These are phyloP conservation scores for Pseudobourletiella spinata DNA, from an alignment of 1,140 invertebrate species.

Conservation along the genomic window DNA sequence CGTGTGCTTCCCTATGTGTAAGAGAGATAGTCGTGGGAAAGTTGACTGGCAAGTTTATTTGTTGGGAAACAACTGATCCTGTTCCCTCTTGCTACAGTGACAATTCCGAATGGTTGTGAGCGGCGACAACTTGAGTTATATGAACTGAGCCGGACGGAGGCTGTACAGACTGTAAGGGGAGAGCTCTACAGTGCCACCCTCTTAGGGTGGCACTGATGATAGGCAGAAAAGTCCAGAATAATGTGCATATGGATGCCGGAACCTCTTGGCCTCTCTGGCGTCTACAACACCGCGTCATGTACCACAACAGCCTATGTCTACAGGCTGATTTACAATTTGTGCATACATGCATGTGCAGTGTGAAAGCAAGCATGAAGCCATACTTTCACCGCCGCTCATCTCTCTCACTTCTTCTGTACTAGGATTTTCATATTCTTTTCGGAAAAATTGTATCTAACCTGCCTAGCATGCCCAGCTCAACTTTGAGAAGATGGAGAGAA, in stretches of 20 bases:
- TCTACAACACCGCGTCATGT: too few relatives aligned
- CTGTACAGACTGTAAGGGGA: background rate
- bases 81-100: too few relatives aligned
- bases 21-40: too few relatives aligned
- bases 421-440: conserved; percentile 7
- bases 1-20: too few relatives aligned
- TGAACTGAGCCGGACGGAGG: too few relatives aligned
- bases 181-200: background rate
- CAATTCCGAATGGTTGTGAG: too few relatives aligned
- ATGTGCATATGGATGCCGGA: background rate
- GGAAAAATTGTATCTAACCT: conserved; percentile 12
- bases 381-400: conserved; percentile 2
- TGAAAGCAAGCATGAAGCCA: conserved; percentile 16
- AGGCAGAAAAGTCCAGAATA: background rate
- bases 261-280: background rate
- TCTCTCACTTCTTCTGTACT: conserved; percentile 1
- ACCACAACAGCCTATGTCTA: background rate
- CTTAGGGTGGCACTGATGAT: background rate
- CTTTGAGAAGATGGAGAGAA: conserved; percentile 1
- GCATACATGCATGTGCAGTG: conserved; percentile 14
- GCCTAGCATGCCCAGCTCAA: conserved; percentile 4
- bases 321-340: background rate
- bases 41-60: too few relatives aligned
- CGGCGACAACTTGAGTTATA: too few relatives aligned
- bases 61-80: too few relatives aligned